phyloP scores from a whole-genome alignment of 2,113 vertebrate species.

The Gymnobelideus leadbeateri region DNA sequence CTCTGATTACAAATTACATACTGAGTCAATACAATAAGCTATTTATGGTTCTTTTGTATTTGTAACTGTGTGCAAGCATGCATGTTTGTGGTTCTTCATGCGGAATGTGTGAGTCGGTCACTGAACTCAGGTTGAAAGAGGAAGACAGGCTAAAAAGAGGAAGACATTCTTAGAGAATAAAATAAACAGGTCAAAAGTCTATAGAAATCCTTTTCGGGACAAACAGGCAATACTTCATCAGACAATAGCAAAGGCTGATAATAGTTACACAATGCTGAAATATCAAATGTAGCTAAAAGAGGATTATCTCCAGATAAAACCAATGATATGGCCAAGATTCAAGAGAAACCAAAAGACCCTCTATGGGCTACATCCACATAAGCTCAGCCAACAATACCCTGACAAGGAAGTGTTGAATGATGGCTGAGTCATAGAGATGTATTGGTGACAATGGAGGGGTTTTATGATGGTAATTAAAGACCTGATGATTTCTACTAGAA shows the following conservation, averaged over 20 bases:
- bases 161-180: neutral
- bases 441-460: neutral
- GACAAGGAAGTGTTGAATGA: neutral
- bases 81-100: neutral
- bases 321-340: neutral
- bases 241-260: neutral
- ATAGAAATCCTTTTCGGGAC: neutral
- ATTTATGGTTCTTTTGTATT: neutral
- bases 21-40: neutral
- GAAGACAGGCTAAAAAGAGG: neutral
- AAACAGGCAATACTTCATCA: neutral
- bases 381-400: neutral
- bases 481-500: neutral
- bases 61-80: neutral
- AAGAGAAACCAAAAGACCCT: neutral
- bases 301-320: neutral
- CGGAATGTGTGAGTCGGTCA: neutral
- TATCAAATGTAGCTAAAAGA: neutral
- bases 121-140: neutral
- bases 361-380: neutral
- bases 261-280: neutral
- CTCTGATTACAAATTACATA: neutral
- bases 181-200: neutral
- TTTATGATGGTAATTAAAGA: neutral
- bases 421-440: neutral